phyloP scores from a whole-genome alignment of 2,113 vertebrate genomes.

The cat (Felis catus) region DNA sequence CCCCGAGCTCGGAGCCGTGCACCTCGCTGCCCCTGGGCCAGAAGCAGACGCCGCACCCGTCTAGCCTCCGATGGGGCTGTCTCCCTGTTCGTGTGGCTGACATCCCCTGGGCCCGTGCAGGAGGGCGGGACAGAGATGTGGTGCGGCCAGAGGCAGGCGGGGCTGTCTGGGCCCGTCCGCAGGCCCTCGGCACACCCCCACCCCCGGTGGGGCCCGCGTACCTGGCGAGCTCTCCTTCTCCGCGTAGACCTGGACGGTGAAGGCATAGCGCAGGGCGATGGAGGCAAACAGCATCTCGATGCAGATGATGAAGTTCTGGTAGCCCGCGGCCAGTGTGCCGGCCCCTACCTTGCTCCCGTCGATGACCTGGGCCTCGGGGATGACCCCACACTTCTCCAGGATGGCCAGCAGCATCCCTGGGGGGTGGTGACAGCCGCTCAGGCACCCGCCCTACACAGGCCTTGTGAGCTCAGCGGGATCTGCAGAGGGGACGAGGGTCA shows the following conservation, averaged over 20 bases:
- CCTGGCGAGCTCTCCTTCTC: slow-evolving; percentile 92
- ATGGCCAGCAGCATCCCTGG: slow-evolving; percentile 94
- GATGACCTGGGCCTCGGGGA: slow-evolving; percentile 91
- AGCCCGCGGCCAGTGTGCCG: slow-evolving; percentile 94
- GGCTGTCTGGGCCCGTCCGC: background rate
- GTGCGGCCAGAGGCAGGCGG: accelerated
- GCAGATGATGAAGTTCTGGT: slow-evolving; percentile 98
- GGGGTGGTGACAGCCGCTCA: background rate
- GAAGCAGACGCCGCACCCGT: too few relatives aligned
- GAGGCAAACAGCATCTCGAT: slow-evolving; percentile 97
- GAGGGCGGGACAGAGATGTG: accelerated
- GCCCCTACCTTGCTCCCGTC: slow-evolving; percentile 91
- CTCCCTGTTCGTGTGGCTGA: background rate
- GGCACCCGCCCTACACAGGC: background rate
- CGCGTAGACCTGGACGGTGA: slow-evolving; percentile 92
- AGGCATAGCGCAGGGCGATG: slow-evolving; percentile 93
- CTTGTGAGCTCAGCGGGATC: accelerated
- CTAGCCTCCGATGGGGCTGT: accelerated
- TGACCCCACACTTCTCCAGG: slow-evolving; percentile 93
- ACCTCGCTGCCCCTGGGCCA: background rate
- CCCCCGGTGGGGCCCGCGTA: slow-evolving; percentile 56
- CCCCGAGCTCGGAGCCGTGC: background rate
- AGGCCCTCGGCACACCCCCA: accelerated
- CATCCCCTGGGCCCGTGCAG: too few relatives aligned
- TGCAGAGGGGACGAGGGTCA: background rate